These are phyloP conservation scores for Mallateleia sp. DNA, from an alignment of 2,888 invertebrate genomes.

Conservation along the genomic window DNA sequence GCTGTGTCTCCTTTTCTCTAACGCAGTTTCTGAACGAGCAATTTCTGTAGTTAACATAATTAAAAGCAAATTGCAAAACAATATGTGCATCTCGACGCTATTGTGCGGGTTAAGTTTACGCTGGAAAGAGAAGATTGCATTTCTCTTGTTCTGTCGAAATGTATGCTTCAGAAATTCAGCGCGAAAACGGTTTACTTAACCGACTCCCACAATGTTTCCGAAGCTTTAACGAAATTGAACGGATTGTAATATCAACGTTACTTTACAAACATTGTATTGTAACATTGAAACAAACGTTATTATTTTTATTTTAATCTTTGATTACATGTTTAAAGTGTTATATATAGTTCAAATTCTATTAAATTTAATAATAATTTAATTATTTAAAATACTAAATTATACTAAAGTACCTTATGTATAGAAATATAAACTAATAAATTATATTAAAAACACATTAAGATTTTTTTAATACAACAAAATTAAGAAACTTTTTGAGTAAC, in stretches of 20 bases:
- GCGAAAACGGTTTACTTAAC: conserved; percentile 11
- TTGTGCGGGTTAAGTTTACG: conserved; percentile 17
- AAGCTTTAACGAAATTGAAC: conserved; percentile 2
- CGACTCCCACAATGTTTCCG: conserved; percentile 13
- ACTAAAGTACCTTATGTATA: background rate
- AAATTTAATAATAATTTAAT: conserved; percentile 2
- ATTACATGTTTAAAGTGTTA: conserved; percentile 23
- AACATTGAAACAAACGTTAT: conserved; percentile 8
- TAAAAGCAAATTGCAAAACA: conserved; percentile 62
- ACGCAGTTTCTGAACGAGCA: conserved; percentile 78
- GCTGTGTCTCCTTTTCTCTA: conserved; percentile 72
- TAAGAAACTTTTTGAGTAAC: background rate
- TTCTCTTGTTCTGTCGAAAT: background rate
- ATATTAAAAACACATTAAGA: background rate
- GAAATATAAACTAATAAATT: background rate
- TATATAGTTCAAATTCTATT: conserved; percentile 5
- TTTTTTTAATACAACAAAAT: background rate
- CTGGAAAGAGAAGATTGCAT: background rate
- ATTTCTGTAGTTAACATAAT: conserved; percentile 68
- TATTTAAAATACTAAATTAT: background rate
- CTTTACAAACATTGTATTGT: background rate
- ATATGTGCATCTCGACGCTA: conserved; percentile 5
- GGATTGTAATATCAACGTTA: background rate
- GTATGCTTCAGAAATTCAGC: conserved; percentile 5
- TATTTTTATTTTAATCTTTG: conserved; percentile 14